Evolutionary conservation across 2,113 vertebrate genomes (phyloP).

Genomic region (Dryoscopus gambensis): DNA sequence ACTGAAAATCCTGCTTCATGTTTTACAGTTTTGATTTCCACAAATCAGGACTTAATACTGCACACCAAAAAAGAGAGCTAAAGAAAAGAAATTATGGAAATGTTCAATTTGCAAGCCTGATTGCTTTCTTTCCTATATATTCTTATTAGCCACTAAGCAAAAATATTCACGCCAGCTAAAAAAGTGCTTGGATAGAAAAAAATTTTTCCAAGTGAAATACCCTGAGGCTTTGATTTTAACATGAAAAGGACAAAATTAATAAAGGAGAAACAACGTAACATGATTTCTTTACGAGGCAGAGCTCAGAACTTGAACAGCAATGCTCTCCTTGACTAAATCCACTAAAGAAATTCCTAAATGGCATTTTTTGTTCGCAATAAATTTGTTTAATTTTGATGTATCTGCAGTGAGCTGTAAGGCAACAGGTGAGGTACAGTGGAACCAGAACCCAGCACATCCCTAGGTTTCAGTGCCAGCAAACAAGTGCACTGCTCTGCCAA

Average conservation of each 20-base stretch:
- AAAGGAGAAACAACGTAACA: background rate
- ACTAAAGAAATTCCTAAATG: background rate
- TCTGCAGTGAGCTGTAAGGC: background rate
- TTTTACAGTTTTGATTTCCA: background rate
- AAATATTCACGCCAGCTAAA: background rate
- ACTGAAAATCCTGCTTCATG: background rate
- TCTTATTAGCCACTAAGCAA: background rate
- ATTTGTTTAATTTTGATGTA: background rate
- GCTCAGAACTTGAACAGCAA: background rate
- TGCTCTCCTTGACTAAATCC: background rate
- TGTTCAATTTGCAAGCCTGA: background rate
- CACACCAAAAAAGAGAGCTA: background rate
- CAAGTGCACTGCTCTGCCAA: background rate
- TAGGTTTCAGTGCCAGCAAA: background rate
- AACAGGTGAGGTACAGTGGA: background rate
- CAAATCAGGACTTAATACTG: background rate
- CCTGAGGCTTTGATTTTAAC: background rate
- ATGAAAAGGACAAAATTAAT: background rate
- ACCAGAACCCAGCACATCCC: rapidly evolving
- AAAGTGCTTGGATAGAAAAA: background rate
- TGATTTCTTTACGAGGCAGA: background rate
- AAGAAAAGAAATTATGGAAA: background rate
- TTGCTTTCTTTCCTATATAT: background rate
- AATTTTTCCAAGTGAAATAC: background rate
- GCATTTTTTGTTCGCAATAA: background rate